Evolutionary conservation across 2,113 vertebrate species (phyloP).

Genomic region (Oreochromis niloticus): DNA sequence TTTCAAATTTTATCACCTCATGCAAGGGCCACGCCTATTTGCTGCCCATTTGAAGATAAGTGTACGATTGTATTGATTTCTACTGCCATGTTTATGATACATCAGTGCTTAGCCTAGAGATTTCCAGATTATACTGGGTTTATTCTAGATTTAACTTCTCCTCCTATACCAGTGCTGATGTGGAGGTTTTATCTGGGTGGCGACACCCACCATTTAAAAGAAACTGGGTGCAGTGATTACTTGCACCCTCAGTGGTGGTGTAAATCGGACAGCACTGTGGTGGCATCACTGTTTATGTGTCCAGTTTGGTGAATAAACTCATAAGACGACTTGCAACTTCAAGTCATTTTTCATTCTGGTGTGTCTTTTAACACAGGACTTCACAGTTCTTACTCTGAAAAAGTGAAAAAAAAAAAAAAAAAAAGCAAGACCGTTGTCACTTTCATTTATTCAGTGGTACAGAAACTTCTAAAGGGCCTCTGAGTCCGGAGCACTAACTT

Average conservation of each 20-base stretch:
- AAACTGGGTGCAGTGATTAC: not conserved
- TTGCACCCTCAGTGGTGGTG: not conserved
- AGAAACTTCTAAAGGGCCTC: not conserved
- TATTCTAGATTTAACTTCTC: not conserved
- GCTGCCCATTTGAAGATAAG: not conserved
- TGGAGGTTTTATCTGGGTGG: not conserved
- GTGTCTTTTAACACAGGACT: not conserved
- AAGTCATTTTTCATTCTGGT: not conserved
- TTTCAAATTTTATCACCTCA: not conserved
- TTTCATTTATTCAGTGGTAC: slow-evolving; percentile 15
- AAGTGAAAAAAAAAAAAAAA: not conserved
- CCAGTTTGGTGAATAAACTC: not conserved
- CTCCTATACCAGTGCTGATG: not conserved
- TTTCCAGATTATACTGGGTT: not conserved
- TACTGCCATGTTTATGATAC: not conserved
- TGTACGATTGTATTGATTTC: not conserved
- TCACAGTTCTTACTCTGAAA: not conserved
- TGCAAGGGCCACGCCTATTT: not conserved
- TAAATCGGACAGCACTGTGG: not conserved
- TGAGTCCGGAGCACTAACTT: not conserved
- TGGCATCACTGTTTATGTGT: not conserved
- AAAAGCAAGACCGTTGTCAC: not conserved
- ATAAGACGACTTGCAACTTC: not conserved
- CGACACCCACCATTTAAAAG: not conserved
- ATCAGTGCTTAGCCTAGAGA: not conserved